phyloP scores from a whole-genome alignment of 2,888 invertebrate genomes.

The Ormyrus thymus region DNA sequence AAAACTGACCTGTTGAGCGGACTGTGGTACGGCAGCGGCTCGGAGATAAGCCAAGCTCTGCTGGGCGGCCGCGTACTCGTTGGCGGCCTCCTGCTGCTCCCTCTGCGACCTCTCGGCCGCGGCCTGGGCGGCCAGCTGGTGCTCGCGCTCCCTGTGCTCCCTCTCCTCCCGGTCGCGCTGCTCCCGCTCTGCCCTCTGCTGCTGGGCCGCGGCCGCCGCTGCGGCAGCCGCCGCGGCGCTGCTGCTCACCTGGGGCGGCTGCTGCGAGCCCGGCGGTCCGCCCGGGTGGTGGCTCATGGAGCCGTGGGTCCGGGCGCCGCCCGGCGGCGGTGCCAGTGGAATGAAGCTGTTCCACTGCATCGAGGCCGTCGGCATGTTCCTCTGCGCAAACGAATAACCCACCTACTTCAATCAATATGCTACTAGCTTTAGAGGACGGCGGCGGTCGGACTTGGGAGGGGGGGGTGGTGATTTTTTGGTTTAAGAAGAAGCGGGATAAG shows the following conservation, averaged over 20 bases:
- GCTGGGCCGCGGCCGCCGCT: slow-evolving; percentile 64
- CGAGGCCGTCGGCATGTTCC: slow-evolving; percentile 71
- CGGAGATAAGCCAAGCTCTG: slow-evolving; percentile 53
- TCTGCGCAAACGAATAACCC: slow-evolving; percentile 70
- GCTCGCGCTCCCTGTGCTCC: slow-evolving; percentile 63
- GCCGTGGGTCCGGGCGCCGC: slow-evolving; percentile 64
- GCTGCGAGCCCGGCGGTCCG: slow-evolving; percentile 54
- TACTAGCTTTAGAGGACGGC: too few relatives aligned
- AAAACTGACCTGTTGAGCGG: slow-evolving; percentile 67
- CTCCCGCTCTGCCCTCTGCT: slow-evolving; percentile 63
- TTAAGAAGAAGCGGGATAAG: neutral
- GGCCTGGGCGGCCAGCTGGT: slow-evolving; percentile 61
- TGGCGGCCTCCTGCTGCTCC: slow-evolving; percentile 69
- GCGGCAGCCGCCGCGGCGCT: slow-evolving; percentile 62
- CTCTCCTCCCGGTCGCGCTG: slow-evolving; percentile 63
- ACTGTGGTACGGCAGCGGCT: slow-evolving; percentile 63
- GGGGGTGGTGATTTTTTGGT: too few relatives aligned
- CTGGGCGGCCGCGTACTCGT: slow-evolving; percentile 73
- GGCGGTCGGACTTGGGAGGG: too few relatives aligned
- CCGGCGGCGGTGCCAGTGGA: slow-evolving; percentile 69
- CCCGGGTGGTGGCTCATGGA: slow-evolving; percentile 69
- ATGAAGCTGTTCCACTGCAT: slow-evolving; percentile 72
- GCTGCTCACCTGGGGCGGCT: slow-evolving; percentile 32
- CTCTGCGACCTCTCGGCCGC: slow-evolving; percentile 70
- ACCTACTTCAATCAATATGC: slow-evolving; percentile 61